Evolutionary conservation across 2,113 vertebrate species (phyloP), one percentile per base, ranked within the genome.

Genomic region (Sapayoa aenigma): DNA sequence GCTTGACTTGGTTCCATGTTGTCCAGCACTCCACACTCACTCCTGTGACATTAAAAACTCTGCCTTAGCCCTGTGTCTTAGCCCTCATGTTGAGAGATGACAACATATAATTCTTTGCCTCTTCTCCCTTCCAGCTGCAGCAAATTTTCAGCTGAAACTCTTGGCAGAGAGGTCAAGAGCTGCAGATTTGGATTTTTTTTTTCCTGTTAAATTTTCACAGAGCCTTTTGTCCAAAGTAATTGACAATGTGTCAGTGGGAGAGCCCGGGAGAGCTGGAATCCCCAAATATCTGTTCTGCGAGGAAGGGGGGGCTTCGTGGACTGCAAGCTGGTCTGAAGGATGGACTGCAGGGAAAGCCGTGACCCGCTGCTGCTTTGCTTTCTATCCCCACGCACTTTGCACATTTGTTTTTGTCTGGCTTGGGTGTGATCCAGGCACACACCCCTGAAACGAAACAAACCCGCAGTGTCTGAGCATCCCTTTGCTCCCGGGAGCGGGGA

Each of bases 361-460:
- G 84, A 93, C 77, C 76, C 20, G 18, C 37, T 65, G 58, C 60
- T 0, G 39, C 78, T 86, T 95, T 96, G 42, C 42, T 91, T 96
- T 91, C 94, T 82, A 60, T 69, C 78, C 78, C 1, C 2, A 62
- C 87, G 87, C 81, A 76, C 75, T 97, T 94, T 79, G 81, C 89
- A 79, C 88, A 73, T 76, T 84, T 93, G 81, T 0, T 86, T 95
- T 95, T 92, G 90, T 95, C 91, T 84, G 3, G 0, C 42, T 89
- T 89, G 91, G 86, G 63, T 39, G 39, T 39, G 42, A 78, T 88
- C 87, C 94, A 95, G 71, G 41, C 49, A 89, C 73, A 82, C 65
- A 80, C 66, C 60, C 84, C 67, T 75, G 50, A 52, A 72, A 55
- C 0, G 5, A 55, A 91, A 92, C 89, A 97, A 94, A 52, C 90